Evolutionary conservation across 2,888 invertebrate species (phyloP), one percentile per base, ranked within the genome.

Genomic region (Scrobipalpa costella): DNA sequence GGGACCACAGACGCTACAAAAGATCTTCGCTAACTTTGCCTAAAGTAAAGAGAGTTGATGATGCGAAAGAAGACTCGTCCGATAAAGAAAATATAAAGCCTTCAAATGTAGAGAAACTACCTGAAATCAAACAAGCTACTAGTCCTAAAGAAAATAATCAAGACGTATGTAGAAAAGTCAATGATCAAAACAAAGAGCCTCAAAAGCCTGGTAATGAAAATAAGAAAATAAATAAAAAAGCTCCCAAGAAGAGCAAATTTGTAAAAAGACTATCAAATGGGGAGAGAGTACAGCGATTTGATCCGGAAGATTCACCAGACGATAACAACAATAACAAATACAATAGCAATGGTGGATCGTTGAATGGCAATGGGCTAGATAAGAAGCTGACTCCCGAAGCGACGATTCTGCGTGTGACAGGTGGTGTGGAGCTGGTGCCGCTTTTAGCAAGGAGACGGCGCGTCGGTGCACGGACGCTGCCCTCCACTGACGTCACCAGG

Each of bases 361-460:
- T 33, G 63, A 61, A 55, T 27, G 27, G 59, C 65, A 2, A 70
- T 66, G 63, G 65, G 63, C 15, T 69, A 21, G 81, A 83, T 57
- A 85, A 84, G 66, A 86, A 88, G 60, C 72, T 71, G 15, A 92
- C 91, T 3, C 90, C 92, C 17, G 92, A 91, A 66, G 78, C 80
- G 11, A 74, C 81, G 17, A 86, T 92, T 62, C 69, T 90, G 19
- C 80, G 84, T 66, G 76, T 92, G 67, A 94, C 93, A 1, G 94
- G 94, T 19, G 96, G 96, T 21, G 93, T 95, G 60, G 96, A 96
- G 84, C 88, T 96, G 75, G 96, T 96, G 63, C 95, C 96, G 1
- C 85, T 96, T 60, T 83, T 96, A 68, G 95, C 95, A 21, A 93
- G 94, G 68, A 92, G 94, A 71, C 90, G 95, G 65, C 82, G 88